These are phyloP conservation scores for Acanthisitta chloris DNA, from an alignment of 2,113 vertebrate genomes.

Conservation along the genomic window DNA sequence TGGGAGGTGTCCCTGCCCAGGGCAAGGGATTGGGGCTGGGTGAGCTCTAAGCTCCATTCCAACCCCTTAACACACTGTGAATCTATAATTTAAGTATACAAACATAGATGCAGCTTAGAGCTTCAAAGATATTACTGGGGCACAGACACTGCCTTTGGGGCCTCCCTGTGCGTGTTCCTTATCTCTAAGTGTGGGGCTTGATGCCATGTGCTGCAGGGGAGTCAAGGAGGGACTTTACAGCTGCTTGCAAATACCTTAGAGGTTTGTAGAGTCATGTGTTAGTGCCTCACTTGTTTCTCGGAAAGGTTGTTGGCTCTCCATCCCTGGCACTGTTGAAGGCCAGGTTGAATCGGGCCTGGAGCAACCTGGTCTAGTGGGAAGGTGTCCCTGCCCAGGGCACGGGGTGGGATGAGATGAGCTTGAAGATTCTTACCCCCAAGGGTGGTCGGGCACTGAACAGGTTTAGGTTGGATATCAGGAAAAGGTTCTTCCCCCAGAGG, in stretches of 20 bases:
- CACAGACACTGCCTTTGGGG: not conserved
- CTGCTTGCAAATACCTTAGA: not conserved
- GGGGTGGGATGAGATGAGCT: not conserved
- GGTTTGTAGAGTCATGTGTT: not conserved
- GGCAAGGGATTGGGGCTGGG: too few relatives aligned
- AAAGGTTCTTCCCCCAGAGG: too few relatives aligned
- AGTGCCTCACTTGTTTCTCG: not conserved
- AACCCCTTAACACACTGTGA: too few relatives aligned
- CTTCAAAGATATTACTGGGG: not conserved
- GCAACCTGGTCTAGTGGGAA: not conserved
- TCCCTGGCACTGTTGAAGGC: not conserved
- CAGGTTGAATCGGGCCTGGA: not conserved
- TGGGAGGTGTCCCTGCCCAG: too few relatives aligned
- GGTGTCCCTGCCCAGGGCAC: not conserved
- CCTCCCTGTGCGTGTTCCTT: not conserved
- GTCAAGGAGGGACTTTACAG: accelerated
- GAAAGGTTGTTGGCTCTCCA: not conserved
- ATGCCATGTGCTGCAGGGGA: not conserved
- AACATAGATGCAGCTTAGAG: not conserved
- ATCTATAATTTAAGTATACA: not conserved
- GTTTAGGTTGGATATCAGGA: too few relatives aligned
- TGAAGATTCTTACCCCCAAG: too few relatives aligned
- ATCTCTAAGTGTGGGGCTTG: accelerated
- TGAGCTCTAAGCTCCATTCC: too few relatives aligned
- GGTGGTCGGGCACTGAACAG: too few relatives aligned